A percentile compares a stretch with the other conserved stretches of the same genome.
phyloP scores from a whole-genome alignment of 2,888 invertebrate genomes.

The Tortricodes alternella region DNA sequence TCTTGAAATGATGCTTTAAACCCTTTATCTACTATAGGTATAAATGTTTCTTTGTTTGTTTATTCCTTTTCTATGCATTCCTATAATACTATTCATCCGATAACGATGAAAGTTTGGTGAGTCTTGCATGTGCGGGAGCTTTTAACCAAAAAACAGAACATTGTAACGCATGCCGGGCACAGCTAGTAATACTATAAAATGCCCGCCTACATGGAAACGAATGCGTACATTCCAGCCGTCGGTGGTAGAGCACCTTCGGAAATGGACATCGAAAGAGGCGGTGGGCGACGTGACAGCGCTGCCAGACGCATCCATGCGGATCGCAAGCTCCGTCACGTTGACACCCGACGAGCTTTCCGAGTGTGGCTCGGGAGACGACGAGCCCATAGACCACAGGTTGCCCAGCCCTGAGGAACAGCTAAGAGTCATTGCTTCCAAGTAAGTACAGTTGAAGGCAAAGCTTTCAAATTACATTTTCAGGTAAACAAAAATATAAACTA shows the following conservation, averaged over 20 bases:
- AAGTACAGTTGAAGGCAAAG: constrained; percentile 50
- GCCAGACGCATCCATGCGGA: constrained; percentile 89
- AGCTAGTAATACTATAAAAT: too few relatives aligned
- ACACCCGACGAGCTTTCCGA: constrained; percentile 80
- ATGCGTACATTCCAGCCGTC: constrained; percentile 85
- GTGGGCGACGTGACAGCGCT: constrained; percentile 91
- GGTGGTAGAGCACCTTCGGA: constrained; percentile 89
- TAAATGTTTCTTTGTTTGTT: too few relatives aligned
- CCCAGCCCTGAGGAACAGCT: constrained; percentile 95
- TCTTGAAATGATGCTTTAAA: too few relatives aligned
- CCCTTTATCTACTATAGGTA: too few relatives aligned
- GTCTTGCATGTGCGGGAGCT: too few relatives aligned
- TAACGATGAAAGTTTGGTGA: too few relatives aligned
- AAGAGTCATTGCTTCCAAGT: constrained; percentile 92
- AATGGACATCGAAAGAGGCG: constrained; percentile 93
- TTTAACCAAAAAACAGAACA: too few relatives aligned
- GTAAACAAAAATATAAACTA: background rate
- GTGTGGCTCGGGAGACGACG: constrained; percentile 84
- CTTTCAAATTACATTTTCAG: too few relatives aligned
- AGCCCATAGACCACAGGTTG: constrained; percentile 91
- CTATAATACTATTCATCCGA: too few relatives aligned
- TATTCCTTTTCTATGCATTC: too few relatives aligned
- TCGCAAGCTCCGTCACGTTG: constrained; percentile 78
- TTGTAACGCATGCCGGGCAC: too few relatives aligned
- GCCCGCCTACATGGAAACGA: too few relatives aligned